These are phyloP conservation scores for Pentalonia nigronervosa DNA, from an alignment of 1,140 invertebrate genomes.

Conservation along the genomic window DNA sequence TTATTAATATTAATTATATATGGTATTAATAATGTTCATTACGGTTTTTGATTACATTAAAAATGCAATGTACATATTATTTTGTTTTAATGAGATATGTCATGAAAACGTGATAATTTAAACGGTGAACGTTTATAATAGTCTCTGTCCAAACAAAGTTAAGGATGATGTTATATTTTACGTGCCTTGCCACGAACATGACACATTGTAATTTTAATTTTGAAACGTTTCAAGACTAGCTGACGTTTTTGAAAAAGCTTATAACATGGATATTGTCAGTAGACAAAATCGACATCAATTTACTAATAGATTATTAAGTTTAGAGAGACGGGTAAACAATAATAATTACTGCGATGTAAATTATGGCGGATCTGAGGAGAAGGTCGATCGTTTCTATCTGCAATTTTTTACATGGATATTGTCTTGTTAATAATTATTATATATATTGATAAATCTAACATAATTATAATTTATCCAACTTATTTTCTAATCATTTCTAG, in stretches of 20 bases:
- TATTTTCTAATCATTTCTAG: not conserved
- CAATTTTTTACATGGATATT: too few species aligned
- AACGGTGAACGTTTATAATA: not conserved
- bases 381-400: too few species aligned
- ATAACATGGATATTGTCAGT: not conserved
- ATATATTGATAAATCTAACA: too few species aligned
- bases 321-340: not conserved
- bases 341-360: not conserved
- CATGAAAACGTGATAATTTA: not conserved
- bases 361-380: too few species aligned
- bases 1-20: too few species aligned
- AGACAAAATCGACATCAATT: not conserved
- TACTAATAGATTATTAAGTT: not conserved
- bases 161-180: slow-evolving; percentile 25
- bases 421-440: too few species aligned
- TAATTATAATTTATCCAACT: not conserved
- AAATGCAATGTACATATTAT: not conserved
- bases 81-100: slow-evolving; percentile 17
- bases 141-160: slow-evolving; percentile 25
- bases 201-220: not conserved
- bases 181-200: not conserved
- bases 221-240: not conserved
- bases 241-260: slow-evolving; percentile 42
- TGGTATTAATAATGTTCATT: not conserved
- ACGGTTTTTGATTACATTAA: not conserved